Percentiles rank a stretch among this genome's conserved stretches.
Evolutionary conservation across 2,888 invertebrate genomes (phyloP).

Genomic region (Leucoma salicis): DNA sequence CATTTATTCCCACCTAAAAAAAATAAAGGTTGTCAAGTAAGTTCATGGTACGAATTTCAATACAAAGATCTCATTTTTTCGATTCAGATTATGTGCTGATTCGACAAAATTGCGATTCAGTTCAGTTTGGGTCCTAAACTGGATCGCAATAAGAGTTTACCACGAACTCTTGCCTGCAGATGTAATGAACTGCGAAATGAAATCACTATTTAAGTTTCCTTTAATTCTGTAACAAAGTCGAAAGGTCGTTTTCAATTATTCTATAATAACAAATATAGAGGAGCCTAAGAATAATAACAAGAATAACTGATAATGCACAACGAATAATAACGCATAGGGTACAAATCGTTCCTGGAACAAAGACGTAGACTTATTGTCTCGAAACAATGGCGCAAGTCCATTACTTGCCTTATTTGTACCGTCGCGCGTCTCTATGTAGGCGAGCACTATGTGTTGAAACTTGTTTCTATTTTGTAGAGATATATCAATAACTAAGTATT

Average conservation of each 20-base stretch:
- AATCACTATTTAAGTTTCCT: neutral
- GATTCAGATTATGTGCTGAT: no score
- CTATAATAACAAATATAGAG: neutral
- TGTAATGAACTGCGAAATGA: no score
- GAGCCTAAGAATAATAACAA: constrained; percentile 12
- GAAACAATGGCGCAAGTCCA: constrained; percentile 41
- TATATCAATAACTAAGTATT: constrained; percentile 12
- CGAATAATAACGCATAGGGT: constrained; percentile 19
- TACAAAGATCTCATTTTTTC: no score
- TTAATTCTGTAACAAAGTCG: no score
- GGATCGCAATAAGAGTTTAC: no score
- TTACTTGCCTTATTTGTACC: constrained; percentile 29
- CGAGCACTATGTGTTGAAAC: constrained; percentile 11
- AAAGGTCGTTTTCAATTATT: no score
- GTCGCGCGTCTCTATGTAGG: constrained; percentile 21
- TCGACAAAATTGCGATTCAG: no score
- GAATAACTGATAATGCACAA: constrained; percentile 15
- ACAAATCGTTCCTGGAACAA: constrained; percentile 33
- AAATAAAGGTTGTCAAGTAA: no score
- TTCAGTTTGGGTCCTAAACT: no score
- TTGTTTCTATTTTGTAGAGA: constrained; percentile 5
- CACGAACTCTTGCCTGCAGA: no score
- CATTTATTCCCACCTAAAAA: no score
- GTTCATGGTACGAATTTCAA: no score
- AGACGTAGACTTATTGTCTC: constrained; percentile 41